Conservation (phyloP, 2,888 invertebrate species). For the Ganaspis brasiliensis region DNA sequence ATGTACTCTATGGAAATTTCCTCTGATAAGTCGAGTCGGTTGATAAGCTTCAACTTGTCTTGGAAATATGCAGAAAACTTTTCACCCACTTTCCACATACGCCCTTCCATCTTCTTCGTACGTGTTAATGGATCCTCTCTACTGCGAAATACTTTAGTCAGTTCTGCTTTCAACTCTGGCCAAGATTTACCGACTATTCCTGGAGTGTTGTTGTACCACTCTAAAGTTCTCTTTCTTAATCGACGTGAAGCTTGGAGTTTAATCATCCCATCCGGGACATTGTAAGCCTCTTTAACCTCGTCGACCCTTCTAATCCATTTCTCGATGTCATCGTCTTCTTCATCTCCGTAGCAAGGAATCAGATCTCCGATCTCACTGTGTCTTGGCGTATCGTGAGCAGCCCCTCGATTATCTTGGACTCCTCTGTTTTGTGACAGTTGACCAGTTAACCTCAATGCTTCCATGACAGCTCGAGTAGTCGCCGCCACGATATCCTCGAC, state of each 20-base stretch:
- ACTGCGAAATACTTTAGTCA: not conserved
- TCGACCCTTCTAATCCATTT: not conserved
- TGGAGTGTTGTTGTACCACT: not conserved
- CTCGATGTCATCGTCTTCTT: constrained; percentile 7
- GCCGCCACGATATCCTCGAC: not conserved
- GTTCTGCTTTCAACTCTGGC: not conserved
- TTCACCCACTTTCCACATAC: not conserved
- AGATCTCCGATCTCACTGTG: not conserved
- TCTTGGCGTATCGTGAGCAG: not conserved
- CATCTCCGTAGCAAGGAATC: not conserved
- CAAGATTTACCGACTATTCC: not conserved
- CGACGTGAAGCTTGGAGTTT: not conserved
- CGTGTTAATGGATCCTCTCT: not conserved
- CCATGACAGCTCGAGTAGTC: not conserved
- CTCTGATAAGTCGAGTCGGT: not conserved
- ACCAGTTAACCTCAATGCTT: not conserved
- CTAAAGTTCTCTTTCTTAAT: not conserved
- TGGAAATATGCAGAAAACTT: not conserved
- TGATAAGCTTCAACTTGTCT: not conserved
- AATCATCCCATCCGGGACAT: not conserved
- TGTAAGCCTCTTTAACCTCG: not conserved
- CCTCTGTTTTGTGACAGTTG: not conserved
- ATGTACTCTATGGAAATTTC: not conserved
- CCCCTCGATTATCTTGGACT: not conserved
- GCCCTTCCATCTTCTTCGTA: not conserved